These are phyloP conservation scores for Automeris io DNA, from an alignment of 2,888 invertebrate genomes.

Conservation along the genomic window DNA sequence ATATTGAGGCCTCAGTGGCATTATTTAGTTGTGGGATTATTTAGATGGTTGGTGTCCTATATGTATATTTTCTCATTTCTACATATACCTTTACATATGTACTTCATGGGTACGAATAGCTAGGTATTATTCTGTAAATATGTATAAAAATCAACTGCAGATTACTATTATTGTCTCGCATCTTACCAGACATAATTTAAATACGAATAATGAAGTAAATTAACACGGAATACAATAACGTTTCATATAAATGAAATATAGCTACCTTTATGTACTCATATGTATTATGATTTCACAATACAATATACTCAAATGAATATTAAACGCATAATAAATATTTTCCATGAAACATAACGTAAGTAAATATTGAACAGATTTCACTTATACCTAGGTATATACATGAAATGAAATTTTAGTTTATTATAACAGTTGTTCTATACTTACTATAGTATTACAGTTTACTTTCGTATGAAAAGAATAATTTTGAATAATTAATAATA, in stretches of 20 bases:
- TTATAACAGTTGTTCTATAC: no score
- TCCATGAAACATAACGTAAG: slow-evolving; percentile 1
- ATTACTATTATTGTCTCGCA: slow-evolving; percentile 26
- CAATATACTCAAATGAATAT: slow-evolving; percentile 1
- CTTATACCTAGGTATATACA: not conserved
- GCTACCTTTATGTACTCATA: not conserved
- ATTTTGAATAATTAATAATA: no score
- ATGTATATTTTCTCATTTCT: no score
- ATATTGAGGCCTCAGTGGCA: no score
- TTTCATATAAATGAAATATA: not conserved
- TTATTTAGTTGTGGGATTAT: no score
- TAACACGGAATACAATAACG: not conserved
- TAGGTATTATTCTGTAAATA: no score
- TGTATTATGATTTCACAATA: not conserved
- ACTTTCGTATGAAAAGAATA: no score
- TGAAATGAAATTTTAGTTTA: not conserved
- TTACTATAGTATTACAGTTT: no score
- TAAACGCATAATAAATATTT: not conserved
- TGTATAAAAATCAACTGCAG: slow-evolving; percentile 21
- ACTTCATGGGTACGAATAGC: no score
- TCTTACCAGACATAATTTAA: slow-evolving; percentile 8
- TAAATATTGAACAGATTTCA: slow-evolving; percentile 1
- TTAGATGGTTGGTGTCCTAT: no score
- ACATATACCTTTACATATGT: no score
- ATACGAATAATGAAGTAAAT: not conserved